phyloP scores from a whole-genome alignment of 1,140 invertebrate species.

The Heliconius nattereri region DNA sequence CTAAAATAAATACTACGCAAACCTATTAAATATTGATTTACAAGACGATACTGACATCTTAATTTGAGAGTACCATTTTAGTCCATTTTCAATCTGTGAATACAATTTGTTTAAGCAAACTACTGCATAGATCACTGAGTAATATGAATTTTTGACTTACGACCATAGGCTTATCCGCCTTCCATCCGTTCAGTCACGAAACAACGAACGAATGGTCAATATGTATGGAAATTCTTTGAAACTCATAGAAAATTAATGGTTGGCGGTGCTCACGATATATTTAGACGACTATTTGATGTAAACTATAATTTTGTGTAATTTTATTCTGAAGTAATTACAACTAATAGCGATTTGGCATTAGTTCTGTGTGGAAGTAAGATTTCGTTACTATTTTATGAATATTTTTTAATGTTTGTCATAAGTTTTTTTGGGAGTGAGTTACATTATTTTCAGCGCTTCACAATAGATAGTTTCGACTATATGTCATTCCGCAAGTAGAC shows the following conservation, averaged over 20 bases:
- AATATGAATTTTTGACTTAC: conserved; percentile 35
- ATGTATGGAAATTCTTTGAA: conserved; percentile 41
- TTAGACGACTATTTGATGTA: conserved; percentile 32
- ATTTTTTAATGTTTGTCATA: no score
- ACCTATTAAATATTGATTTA: background rate
- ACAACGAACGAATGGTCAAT: conserved; percentile 31
- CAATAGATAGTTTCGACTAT: no score
- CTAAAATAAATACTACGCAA: background rate
- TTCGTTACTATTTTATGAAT: no score
- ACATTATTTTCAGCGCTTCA: no score
- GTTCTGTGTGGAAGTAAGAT: no score
- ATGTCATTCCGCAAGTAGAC: no score
- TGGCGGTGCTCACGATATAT: conserved; percentile 25
- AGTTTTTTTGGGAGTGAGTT: no score
- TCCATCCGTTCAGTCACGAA: conserved; percentile 29
- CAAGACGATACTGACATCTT: background rate
- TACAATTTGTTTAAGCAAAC: conserved; percentile 20
- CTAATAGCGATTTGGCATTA: background rate
- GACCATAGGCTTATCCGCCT: conserved; percentile 26
- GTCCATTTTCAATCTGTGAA: conserved; percentile 16
- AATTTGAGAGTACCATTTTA: conserved; percentile 27
- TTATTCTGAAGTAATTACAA: background rate
- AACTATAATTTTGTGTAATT: conserved; percentile 32
- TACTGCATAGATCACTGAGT: conserved; percentile 30
- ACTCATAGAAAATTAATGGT: conserved; percentile 32